phyloP scores from a whole-genome alignment of 2,888 invertebrate species.

The Pheosia gnoma region DNA sequence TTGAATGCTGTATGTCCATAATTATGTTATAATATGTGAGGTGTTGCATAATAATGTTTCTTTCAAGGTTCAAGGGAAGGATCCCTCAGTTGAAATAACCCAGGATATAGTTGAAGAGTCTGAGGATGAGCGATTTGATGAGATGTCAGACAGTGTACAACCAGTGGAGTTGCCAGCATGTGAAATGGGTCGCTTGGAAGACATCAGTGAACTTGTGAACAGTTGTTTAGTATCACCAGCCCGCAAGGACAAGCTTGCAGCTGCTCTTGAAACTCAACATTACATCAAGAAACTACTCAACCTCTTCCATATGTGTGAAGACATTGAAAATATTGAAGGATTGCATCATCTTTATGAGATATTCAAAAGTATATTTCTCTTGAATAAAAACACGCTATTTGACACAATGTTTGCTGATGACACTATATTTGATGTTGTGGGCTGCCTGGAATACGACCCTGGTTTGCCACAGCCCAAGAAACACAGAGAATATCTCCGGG shows the following conservation, averaged over 20 bases:
- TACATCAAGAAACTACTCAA: constrained; percentile 98
- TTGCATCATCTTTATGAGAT: constrained; percentile 98
- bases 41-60: constrained; percentile 13
- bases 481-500: constrained; percentile 97
- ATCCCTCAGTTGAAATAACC: constrained; percentile 98
- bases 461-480: constrained; percentile 92
- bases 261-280: constrained; percentile 96
- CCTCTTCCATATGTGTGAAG: constrained; percentile 98
- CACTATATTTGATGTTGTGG: constrained; percentile 98
- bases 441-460: constrained; percentile 99
- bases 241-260: constrained; percentile 96
- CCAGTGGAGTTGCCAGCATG: constrained; percentile 98
- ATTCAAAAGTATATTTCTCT: constrained; percentile 98
- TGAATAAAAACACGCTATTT: constrained; percentile 98
- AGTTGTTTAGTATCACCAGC: constrained; percentile 95
- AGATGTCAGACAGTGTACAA: constrained; percentile 97
- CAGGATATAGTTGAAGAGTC: constrained; percentile 98
- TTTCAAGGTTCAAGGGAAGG: constrained; percentile 97
- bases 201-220: constrained; percentile 96
- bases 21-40: not conserved
- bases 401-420: constrained; percentile 99
- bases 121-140: constrained; percentile 98
- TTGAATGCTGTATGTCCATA: no score
- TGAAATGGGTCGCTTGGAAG: constrained; percentile 96
- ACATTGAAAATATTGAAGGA: constrained; percentile 96